Conservation (phyloP, 2,888 invertebrate genomes). For the Amblyteles armatorius region DNA sequence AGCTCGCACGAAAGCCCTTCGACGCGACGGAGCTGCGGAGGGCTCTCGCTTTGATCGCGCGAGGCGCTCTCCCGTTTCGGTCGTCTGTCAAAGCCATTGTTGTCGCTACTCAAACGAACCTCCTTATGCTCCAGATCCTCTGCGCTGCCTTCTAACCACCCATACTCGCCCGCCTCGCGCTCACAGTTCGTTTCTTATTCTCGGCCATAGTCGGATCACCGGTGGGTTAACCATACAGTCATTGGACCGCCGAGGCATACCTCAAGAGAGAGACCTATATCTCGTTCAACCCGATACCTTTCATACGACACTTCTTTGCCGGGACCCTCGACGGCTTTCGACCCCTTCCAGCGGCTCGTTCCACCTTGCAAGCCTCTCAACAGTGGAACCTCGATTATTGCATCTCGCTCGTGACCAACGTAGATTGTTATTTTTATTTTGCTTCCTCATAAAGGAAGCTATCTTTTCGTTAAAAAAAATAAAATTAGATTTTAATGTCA, state of each 20-base stretch:
- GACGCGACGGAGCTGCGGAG: slow-evolving; percentile 7
- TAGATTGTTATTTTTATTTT: too few species aligned
- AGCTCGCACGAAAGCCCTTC: slow-evolving; percentile 18
- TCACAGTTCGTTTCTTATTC: slow-evolving; percentile 20
- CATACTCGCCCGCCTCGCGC: neutral
- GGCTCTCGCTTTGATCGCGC: slow-evolving; percentile 52
- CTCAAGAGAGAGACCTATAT: neutral
- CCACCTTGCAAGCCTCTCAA: neutral
- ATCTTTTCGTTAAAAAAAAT: too few species aligned
- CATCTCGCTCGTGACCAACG: neutral
- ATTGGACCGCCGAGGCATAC: neutral
- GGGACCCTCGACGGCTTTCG: neutral
- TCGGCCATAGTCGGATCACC: neutral
- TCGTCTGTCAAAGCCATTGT: slow-evolving; percentile 61
- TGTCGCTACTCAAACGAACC: slow-evolving; percentile 61
- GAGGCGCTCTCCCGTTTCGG: slow-evolving; percentile 48
- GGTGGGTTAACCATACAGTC: neutral
- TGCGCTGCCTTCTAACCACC: slow-evolving; percentile 22
- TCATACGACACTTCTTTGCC: neutral
- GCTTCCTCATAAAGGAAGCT: too few species aligned
- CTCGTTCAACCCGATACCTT: neutral
- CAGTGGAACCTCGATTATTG: neutral
- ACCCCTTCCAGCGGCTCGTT: neutral
- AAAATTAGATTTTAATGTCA: too few species aligned
- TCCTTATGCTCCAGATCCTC: slow-evolving; percentile 57